Percentiles rank a stretch among this genome's conserved stretches.
phyloP scores from a whole-genome alignment of 2,113 vertebrate species.

The Tupaia tana region DNA sequence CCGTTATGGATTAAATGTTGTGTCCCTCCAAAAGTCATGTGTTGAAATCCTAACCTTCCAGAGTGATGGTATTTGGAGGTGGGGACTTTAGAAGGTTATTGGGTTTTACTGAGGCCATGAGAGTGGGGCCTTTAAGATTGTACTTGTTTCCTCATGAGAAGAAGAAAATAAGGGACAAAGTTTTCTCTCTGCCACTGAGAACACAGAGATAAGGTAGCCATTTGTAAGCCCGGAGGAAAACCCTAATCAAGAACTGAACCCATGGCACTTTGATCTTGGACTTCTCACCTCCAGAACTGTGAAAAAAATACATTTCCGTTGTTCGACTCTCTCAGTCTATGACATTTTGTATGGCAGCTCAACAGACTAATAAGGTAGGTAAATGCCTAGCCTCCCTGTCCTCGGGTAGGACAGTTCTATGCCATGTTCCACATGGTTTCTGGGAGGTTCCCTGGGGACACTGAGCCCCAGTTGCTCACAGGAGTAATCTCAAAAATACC shows the following conservation, averaged over 20 bases:
- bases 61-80: neutral
- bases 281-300: neutral
- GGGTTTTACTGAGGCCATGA: neutral
- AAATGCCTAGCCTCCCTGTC: neutral
- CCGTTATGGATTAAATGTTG: neutral
- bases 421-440: neutral
- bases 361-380: neutral
- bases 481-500: neutral
- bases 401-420: neutral
- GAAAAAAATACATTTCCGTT: neutral
- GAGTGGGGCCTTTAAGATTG: neutral
- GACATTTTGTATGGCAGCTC: neutral
- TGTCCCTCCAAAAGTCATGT: neutral
- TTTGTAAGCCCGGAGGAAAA: neutral
- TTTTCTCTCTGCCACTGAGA: neutral
- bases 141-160: neutral
- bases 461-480: neutral
- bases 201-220: neutral
- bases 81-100: neutral
- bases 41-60: neutral
- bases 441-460: neutral
- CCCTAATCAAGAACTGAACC: neutral
- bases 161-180: neutral
- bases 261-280: neutral
- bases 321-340: neutral